These are phyloP conservation scores for Stigmatopora nigra DNA, from an alignment of 2,113 vertebrate species.

Conservation along the genomic window DNA sequence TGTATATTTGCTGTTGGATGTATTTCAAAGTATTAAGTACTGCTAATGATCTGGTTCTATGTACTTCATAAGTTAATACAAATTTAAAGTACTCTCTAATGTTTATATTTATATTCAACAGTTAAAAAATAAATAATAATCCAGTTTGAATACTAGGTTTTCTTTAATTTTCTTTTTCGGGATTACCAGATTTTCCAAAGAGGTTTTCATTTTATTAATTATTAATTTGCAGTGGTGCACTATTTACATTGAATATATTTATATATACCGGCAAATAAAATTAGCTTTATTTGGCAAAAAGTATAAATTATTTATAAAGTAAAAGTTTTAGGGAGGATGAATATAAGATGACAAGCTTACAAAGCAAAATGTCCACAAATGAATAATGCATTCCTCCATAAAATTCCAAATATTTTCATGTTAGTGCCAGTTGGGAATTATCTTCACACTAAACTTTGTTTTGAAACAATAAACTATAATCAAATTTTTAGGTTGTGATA, in stretches of 20 bases:
- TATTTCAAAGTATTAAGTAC: too few relatives aligned
- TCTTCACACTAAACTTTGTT: conserved; percentile 19
- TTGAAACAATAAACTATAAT: conserved; percentile 44
- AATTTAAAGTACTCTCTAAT: too few relatives aligned
- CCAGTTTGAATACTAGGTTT: too few relatives aligned
- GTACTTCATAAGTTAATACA: too few relatives aligned
- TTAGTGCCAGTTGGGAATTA: conserved; percentile 9
- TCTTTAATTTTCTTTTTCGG: too few relatives aligned
- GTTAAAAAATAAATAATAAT: too few relatives aligned
- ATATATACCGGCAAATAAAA: not conserved
- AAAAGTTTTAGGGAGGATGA: not conserved
- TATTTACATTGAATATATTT: too few relatives aligned
- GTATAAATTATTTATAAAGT: not conserved
- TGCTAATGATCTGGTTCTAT: too few relatives aligned
- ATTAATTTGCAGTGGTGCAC: not conserved
- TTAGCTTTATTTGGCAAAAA: not conserved
- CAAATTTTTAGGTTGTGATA: conserved; percentile 40
- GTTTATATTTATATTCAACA: too few relatives aligned
- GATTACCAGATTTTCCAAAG: not conserved
- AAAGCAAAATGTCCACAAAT: not conserved
- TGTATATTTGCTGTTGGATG: too few relatives aligned
- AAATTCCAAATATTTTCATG: not conserved
- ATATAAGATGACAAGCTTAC: not conserved
- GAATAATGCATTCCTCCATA: not conserved
- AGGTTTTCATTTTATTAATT: not conserved